Percentiles rank a stretch among this genome's conserved stretches.
Conservation (phyloP, 2,888 invertebrate species). For the Hydrotaea cyrtoneurina region DNA sequence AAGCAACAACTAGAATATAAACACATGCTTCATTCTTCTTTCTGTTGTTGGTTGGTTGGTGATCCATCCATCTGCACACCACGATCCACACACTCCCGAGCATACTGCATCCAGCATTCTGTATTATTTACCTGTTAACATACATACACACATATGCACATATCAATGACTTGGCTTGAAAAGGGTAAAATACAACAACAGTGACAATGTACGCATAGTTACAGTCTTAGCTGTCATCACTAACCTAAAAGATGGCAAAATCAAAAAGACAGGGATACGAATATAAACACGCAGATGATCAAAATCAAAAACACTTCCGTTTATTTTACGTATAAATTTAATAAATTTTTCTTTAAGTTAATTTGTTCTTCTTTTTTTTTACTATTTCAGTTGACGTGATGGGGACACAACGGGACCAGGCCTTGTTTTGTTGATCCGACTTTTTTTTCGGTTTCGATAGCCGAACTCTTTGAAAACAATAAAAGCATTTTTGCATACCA, state of each 20-base stretch:
- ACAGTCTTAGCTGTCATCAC: constrained; percentile 30
- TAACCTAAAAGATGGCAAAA: constrained; percentile 6
- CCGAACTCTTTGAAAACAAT: constrained; percentile 51
- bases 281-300: neutral
- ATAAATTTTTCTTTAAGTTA: neutral
- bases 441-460: constrained; percentile 10
- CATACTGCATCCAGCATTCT: constrained; percentile 17
- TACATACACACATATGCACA: neutral
- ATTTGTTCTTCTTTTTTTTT: neutral
- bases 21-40: constrained; percentile 7
- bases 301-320: neutral
- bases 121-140: neutral
- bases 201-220: neutral
- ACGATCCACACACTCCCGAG: neutral
- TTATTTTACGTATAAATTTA: neutral
- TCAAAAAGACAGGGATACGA: neutral
- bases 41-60: too few species aligned
- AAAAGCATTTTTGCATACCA: constrained; percentile 54
- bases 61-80: too few species aligned
- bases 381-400: constrained; percentile 53
- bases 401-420: constrained; percentile 50
- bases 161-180: constrained; percentile 18
- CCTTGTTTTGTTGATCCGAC: constrained; percentile 46
- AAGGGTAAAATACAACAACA: neutral
- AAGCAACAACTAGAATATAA: constrained; percentile 37